These are phyloP conservation scores for Manis javanica DNA, from an alignment of 2,797 vertebrate species.

Conservation along the genomic window DNA sequence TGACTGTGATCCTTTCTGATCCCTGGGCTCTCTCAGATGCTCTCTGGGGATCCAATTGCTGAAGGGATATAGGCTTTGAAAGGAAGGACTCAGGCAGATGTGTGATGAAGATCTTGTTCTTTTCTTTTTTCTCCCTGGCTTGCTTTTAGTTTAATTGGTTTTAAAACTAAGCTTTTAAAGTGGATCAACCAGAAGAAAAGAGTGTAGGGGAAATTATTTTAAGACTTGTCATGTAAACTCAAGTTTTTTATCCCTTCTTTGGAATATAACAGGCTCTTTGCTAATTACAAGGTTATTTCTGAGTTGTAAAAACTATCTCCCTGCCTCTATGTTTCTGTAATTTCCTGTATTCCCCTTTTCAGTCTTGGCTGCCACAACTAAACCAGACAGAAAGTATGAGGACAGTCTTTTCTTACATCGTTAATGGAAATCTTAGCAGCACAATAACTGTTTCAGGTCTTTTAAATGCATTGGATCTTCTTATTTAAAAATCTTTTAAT, in stretches of 20 bases:
- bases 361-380: background rate
- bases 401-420: background rate
- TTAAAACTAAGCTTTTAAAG: slow-evolving; percentile 17
- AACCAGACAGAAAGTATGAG: background rate
- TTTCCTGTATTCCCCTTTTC: background rate
- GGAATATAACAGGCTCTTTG: background rate
- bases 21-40: background rate
- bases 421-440: background rate
- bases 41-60: background rate
- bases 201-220: background rate
- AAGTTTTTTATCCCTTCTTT: slow-evolving; percentile 2
- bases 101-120: background rate
- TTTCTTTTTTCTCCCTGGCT: background rate
- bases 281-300: background rate
- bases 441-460: background rate
- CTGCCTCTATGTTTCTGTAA: background rate
- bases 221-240: background rate
- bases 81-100: background rate
- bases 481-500: background rate
- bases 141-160: background rate
- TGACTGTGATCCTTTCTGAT: background rate
- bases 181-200: background rate
- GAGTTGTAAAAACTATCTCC: background rate
- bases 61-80: background rate
- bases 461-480: background rate